These are phyloP conservation scores for Cerceris ruficornis DNA, from an alignment of 2,888 invertebrate genomes.

Conservation along the genomic window DNA sequence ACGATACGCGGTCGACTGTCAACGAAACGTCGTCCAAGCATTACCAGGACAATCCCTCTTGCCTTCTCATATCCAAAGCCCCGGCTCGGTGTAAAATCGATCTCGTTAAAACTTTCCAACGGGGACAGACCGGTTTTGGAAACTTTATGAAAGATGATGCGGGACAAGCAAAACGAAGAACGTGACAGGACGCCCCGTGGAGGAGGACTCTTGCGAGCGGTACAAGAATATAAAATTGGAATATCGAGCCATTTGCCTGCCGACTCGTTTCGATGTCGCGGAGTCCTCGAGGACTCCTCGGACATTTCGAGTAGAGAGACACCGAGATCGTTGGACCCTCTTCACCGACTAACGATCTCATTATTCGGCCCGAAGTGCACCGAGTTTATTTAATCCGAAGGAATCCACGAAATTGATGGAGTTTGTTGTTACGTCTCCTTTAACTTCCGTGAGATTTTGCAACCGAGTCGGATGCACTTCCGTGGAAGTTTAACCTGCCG, in stretches of 20 bases:
- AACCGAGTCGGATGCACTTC: conserved; percentile 22
- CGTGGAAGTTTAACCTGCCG: conserved; percentile 23
- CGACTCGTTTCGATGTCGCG: conserved; percentile 20
- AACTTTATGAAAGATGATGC: conserved; percentile 57
- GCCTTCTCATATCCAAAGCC: conserved; percentile 32
- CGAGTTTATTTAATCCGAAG: conserved; percentile 21
- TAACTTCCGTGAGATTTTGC: conserved; percentile 37
- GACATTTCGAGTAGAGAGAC: conserved; percentile 20
- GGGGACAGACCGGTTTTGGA: conserved; percentile 67
- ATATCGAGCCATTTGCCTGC: conserved; percentile 35
- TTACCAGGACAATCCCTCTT: conserved; percentile 52
- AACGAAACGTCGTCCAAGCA: conserved; percentile 65
- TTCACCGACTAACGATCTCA: conserved; percentile 39
- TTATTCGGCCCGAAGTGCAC: conserved; percentile 20
- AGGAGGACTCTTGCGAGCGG: conserved; percentile 12
- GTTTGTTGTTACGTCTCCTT: conserved; percentile 15
- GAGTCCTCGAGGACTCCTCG: conserved; percentile 12
- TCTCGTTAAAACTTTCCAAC: conserved; percentile 72
- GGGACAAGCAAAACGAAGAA: conserved; percentile 41
- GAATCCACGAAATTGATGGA: conserved; percentile 17
- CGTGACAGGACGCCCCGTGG: conserved; percentile 22
- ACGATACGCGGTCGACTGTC: conserved; percentile 59
- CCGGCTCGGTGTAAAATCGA: conserved; percentile 66
- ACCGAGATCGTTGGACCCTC: conserved; percentile 15
- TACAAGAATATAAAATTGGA: conserved; percentile 51